Evolutionary conservation across 2,113 vertebrate species (phyloP).

Genomic region (Syngnathoides biaculeatus): DNA sequence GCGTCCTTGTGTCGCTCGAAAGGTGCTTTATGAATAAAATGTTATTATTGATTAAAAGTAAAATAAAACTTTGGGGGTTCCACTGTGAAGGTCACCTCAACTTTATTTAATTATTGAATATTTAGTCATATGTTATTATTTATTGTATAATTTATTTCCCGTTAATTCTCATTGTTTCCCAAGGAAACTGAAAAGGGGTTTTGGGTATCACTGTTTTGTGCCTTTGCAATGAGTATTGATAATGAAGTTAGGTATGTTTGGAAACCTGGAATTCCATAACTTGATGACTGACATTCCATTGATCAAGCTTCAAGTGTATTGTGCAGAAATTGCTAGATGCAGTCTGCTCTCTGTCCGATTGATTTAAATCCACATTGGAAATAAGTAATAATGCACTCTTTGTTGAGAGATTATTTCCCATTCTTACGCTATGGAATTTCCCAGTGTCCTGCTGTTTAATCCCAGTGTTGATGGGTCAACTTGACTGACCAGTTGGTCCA

Average conservation of each 20-base stretch:
- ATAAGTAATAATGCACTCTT: conserved; percentile 32
- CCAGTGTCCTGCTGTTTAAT: conserved; percentile 27
- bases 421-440: conserved; percentile 14
- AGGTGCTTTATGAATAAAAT: no score
- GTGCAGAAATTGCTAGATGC: background rate
- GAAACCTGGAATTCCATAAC: background rate
- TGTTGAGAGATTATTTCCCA: conserved; percentile 41
- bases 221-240: background rate
- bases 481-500: conserved; percentile 44
- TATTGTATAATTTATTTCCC: background rate
- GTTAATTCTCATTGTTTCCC: background rate
- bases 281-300: background rate
- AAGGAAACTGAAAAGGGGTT: background rate
- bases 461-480: conserved; percentile 38
- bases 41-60: no score
- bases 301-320: background rate
- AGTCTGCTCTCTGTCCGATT: background rate
- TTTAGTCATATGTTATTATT: background rate
- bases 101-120: no score
- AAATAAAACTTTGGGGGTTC: no score
- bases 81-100: no score
- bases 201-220: background rate
- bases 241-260: background rate
- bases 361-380: conserved; percentile 20
- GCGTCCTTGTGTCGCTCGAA: no score